Conservation (phyloP, 2,113 vertebrate species). For the Menura novaehollandiae region DNA sequence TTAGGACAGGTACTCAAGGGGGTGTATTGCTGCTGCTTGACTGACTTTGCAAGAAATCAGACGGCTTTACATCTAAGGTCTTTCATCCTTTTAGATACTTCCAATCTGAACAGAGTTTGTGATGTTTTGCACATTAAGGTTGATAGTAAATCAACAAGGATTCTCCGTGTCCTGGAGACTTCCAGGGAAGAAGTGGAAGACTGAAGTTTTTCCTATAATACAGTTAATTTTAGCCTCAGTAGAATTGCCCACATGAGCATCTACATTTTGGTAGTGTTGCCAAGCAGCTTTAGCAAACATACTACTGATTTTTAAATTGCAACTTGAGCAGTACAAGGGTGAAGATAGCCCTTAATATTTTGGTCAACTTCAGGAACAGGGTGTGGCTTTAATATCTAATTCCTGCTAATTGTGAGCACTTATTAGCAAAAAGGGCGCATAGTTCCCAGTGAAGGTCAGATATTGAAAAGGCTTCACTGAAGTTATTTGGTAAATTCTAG, state of each 20-base stretch:
- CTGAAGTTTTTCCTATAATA: not conserved
- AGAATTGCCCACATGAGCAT: not conserved
- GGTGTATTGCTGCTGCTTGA: fast-evolving
- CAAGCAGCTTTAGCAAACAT: not conserved
- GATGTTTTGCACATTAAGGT: not conserved
- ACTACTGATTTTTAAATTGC: not conserved
- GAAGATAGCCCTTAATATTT: not conserved
- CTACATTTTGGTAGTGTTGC: not conserved
- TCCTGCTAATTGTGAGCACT: not conserved
- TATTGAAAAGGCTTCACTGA: not conserved
- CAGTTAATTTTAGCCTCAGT: not conserved
- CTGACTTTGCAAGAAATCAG: not conserved
- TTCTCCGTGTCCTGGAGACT: not conserved
- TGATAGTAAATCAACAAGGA: not conserved
- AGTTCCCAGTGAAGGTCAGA: not conserved
- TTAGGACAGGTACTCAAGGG: not conserved
- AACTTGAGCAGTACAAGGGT: not conserved
- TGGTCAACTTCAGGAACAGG: not conserved
- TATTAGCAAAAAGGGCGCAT: not conserved
- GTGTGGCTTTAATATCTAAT: not conserved
- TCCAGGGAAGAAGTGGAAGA: not conserved
- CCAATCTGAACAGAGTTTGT: not conserved
- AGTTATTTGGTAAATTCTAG: not conserved
- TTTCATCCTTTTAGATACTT: not conserved
- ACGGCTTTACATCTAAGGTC: not conserved